A percentile compares a stretch with the other conserved stretches of the same genome.
phyloP scores from a whole-genome alignment of 2,797 vertebrate species.

The Moxostoma hubbsi region DNA sequence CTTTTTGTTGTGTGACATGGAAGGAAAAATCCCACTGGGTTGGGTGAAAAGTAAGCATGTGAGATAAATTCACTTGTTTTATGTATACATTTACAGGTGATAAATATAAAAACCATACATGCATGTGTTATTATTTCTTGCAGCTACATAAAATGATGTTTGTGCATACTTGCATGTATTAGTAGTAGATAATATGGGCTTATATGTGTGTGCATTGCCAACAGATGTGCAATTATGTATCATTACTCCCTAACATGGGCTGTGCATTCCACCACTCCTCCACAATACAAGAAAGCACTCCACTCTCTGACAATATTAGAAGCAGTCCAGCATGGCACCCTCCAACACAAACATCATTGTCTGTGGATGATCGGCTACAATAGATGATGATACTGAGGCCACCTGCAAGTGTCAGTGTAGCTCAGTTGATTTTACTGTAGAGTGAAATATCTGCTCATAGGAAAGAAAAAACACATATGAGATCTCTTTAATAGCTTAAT shows the following conservation, averaged over 20 bases:
- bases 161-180: conserved; percentile 21
- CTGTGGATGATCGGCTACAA: neutral
- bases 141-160: neutral
- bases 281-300: conserved; percentile 23
- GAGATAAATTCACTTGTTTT: conserved; percentile 1
- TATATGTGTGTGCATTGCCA: conserved; percentile 30
- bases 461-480: neutral
- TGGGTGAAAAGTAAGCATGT: neutral
- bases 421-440: neutral
- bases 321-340: neutral
- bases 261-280: conserved; percentile 42
- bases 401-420: neutral
- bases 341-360: neutral
- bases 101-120: conserved; percentile 1
- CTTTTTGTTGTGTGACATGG: conserved; percentile 11
- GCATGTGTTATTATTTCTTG: neutral
- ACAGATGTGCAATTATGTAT: conserved; percentile 46
- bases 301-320: conserved; percentile 17
- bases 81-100: neutral
- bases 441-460: neutral
- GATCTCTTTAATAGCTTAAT: neutral
- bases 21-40: neutral
- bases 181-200: conserved; percentile 31
- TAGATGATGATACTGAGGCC: neutral
- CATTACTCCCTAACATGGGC: conserved; percentile 44